Evolutionary conservation across 2,113 vertebrate species (phyloP).

Genomic region (Nicator chloris): DNA sequence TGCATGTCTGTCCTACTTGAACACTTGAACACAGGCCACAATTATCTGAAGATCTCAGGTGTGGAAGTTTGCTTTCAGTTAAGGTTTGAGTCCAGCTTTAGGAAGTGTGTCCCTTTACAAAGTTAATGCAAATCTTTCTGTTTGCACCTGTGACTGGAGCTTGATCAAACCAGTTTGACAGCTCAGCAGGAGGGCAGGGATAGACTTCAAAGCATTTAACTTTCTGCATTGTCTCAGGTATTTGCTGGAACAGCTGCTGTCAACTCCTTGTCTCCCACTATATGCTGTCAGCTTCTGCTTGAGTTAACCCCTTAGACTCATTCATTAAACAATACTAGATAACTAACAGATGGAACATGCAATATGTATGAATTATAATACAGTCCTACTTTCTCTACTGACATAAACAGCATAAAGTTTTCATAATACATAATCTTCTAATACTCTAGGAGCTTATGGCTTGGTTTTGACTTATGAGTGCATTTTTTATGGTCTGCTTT

Average conservation of each 20-base stretch:
- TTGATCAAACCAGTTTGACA: constrained; percentile 45
- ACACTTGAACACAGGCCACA: not conserved
- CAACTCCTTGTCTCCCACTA: not conserved
- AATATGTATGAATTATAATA: constrained; percentile 15
- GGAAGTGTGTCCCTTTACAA: not conserved
- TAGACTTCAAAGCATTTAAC: constrained; percentile 46
- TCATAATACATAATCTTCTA: not conserved
- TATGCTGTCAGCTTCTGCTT: not conserved
- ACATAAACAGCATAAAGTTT: constrained; percentile 13
- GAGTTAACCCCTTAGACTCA: constrained; percentile 36
- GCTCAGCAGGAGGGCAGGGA: constrained; percentile 25
- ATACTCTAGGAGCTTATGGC: not conserved
- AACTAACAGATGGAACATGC: not conserved
- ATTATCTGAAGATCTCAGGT: not conserved
- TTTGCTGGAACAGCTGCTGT: constrained; percentile 50
- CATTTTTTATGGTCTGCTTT: not conserved
- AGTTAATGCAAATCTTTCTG: constrained; percentile 10
- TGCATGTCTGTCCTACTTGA: not conserved
- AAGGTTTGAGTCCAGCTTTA: not conserved
- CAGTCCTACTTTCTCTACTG: not conserved
- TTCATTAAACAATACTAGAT: constrained; percentile 32
- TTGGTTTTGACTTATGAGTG: not conserved
- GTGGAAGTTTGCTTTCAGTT: not conserved
- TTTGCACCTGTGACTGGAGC: constrained; percentile 28
- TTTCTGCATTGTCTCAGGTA: constrained; percentile 18